phyloP scores from a whole-genome alignment of 2,113 vertebrate species.

The Balaeniceps rex region DNA sequence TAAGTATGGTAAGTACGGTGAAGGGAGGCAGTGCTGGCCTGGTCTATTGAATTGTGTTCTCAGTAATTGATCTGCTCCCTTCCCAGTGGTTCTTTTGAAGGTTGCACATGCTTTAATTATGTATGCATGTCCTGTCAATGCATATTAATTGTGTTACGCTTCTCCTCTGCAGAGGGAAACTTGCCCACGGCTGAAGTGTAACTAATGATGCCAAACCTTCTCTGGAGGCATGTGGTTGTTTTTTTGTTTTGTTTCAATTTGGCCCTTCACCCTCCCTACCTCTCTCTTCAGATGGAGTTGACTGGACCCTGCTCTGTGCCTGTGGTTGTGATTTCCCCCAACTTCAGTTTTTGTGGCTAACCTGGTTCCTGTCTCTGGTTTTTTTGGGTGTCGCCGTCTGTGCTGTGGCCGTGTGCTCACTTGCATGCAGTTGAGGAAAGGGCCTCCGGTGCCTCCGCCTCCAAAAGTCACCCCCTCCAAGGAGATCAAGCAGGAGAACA shows the following conservation, averaged over 20 bases:
- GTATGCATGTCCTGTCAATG: slow-evolving; percentile 64
- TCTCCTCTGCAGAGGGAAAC: slow-evolving; percentile 65
- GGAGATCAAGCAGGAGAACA: slow-evolving; percentile 96
- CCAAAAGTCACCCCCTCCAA: slow-evolving; percentile 95
- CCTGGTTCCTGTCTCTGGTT: slow-evolving; percentile 73
- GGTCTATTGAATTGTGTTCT: background rate
- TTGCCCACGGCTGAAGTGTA: slow-evolving; percentile 57
- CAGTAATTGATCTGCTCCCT: background rate
- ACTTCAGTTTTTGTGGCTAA: slow-evolving; percentile 67
- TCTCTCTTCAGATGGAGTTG: slow-evolving; percentile 14
- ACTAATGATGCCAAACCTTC: slow-evolving; percentile 71
- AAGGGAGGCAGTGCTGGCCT: background rate
- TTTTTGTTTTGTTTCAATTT: background rate
- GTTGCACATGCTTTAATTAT: slow-evolving; percentile 67
- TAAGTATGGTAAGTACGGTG: background rate
- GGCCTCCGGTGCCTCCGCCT: slow-evolving; percentile 91
- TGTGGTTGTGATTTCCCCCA: slow-evolving; percentile 11
- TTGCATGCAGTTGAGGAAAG: slow-evolving; percentile 89
- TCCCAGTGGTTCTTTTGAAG: slow-evolving; percentile 51
- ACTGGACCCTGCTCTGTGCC: background rate
- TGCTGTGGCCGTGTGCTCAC: slow-evolving; percentile 58
- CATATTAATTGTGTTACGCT: slow-evolving; percentile 72
- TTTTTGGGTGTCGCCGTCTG: slow-evolving; percentile 66
- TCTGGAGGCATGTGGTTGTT: slow-evolving; percentile 31
- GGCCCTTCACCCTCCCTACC: background rate